A percentile compares a stretch with the other conserved stretches of the same genome.
These are phyloP conservation scores for Eristalinus sepulchralis DNA, from an alignment of 2,888 invertebrate species.

Conservation along the genomic window DNA sequence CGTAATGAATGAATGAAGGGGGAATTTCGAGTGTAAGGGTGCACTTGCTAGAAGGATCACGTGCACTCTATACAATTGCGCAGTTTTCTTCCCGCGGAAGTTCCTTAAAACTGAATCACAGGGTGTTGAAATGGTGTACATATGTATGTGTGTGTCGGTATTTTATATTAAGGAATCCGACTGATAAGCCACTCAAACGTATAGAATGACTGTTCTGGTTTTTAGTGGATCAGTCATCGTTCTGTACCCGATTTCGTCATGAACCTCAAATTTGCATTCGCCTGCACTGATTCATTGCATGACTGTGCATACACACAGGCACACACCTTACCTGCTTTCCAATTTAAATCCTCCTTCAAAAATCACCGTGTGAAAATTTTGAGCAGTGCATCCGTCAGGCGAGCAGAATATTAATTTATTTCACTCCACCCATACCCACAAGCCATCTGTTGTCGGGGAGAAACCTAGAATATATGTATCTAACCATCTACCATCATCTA, in stretches of 20 bases:
- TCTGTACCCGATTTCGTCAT: neutral
- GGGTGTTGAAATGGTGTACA: neutral
- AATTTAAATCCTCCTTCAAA: conserved; percentile 1
- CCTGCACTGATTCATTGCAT: neutral
- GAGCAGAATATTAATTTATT: conserved; percentile 13
- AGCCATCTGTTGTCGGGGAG: conserved; percentile 2
- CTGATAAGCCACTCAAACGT: neutral
- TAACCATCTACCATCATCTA: conserved; percentile 11
- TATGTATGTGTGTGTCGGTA: neutral
- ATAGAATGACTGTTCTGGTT: neutral
- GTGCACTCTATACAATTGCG: conserved; percentile 12
- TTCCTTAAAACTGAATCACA: neutral
- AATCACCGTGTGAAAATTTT: conserved; percentile 56
- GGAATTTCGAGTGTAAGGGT: neutral
- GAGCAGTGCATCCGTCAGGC: neutral
- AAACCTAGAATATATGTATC: neutral
- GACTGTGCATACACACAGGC: too few relatives aligned
- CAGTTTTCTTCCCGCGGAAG: neutral
- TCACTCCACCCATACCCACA: neutral
- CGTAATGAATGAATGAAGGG: neutral
- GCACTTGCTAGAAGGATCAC: conserved; percentile 52
- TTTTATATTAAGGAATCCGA: neutral
- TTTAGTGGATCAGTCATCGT: neutral
- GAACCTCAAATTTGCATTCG: neutral
- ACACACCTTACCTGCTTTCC: neutral